These are phyloP conservation scores for Stenoptilia bipunctidactyla DNA, from an alignment of 2,888 invertebrate species.

Conservation along the genomic window DNA sequence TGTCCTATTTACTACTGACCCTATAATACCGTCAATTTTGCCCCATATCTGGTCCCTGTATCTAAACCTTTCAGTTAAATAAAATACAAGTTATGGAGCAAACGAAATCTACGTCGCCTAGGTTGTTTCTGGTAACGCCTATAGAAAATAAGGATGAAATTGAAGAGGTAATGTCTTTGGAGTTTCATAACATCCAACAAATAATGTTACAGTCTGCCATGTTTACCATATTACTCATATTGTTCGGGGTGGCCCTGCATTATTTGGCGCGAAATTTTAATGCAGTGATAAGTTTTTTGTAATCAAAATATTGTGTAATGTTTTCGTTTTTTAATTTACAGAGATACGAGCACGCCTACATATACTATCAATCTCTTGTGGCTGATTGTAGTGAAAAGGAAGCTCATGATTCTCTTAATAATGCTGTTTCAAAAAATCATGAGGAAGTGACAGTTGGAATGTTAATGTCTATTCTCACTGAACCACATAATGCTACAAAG, in stretches of 20 bases:
- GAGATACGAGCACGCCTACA: slow-evolving; percentile 91
- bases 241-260: slow-evolving; percentile 59
- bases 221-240: slow-evolving; percentile 51
- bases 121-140: slow-evolving; percentile 84
- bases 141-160: slow-evolving; percentile 92
- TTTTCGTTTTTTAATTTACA: slow-evolving; percentile 73
- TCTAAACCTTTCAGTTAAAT: too few relatives aligned
- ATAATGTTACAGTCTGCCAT: slow-evolving; percentile 67
- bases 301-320: slow-evolving; percentile 17
- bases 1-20: too few relatives aligned
- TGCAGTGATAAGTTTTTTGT: slow-evolving; percentile 19
- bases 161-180: slow-evolving; percentile 83
- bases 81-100: slow-evolving; percentile 70
- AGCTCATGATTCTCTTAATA: slow-evolving; percentile 91
- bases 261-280: slow-evolving; percentile 56
- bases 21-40: too few relatives aligned
- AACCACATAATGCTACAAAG: slow-evolving; percentile 85
- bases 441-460: slow-evolving; percentile 95
- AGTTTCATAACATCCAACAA: slow-evolving; percentile 64
- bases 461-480: slow-evolving; percentile 88
- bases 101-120: slow-evolving; percentile 73
- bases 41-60: too few relatives aligned
- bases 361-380: slow-evolving; percentile 81
- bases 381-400: slow-evolving; percentile 92
- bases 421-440: slow-evolving; percentile 90